These are phyloP conservation scores for Myotis vivesi DNA, from an alignment of 2,797 vertebrate species.

Conservation along the genomic window DNA sequence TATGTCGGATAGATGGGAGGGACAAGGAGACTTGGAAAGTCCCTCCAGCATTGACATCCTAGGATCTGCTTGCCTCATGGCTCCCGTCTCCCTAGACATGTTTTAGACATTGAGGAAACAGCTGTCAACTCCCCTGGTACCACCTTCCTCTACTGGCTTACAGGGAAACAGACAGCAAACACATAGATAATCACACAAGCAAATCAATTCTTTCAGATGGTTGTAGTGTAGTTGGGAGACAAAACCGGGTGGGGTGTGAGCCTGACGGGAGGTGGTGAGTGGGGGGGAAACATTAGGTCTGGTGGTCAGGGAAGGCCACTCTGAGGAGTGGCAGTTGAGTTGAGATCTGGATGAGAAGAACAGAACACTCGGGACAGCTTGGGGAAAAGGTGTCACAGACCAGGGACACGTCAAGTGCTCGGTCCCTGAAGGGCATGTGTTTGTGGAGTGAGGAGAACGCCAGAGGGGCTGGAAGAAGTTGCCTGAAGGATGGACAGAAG, in stretches of 20 bases:
- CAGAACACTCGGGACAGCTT: background rate
- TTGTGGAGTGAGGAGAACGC: background rate
- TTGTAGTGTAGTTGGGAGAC: background rate
- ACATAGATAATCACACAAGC: background rate
- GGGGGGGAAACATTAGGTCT: background rate
- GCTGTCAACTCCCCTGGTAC: background rate
- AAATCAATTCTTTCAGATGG: background rate
- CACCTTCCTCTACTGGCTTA: background rate
- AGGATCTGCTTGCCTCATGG: background rate
- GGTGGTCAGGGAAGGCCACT: background rate
- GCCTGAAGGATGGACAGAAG: background rate
- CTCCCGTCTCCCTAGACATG: background rate
- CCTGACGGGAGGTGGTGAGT: background rate
- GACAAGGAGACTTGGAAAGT: conserved; percentile 5
- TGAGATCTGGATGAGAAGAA: background rate
- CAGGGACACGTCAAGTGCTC: background rate
- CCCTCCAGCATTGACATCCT: background rate
- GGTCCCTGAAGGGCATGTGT: background rate
- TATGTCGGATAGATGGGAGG: background rate
- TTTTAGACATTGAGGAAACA: background rate
- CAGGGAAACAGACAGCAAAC: background rate
- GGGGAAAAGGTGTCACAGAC: background rate
- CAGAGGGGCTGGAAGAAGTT: background rate
- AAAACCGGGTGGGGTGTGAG: background rate
- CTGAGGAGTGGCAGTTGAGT: background rate